These are phyloP conservation scores for Aeoliscus strigatus DNA, from an alignment of 2,797 vertebrate species.

Conservation along the genomic window DNA sequence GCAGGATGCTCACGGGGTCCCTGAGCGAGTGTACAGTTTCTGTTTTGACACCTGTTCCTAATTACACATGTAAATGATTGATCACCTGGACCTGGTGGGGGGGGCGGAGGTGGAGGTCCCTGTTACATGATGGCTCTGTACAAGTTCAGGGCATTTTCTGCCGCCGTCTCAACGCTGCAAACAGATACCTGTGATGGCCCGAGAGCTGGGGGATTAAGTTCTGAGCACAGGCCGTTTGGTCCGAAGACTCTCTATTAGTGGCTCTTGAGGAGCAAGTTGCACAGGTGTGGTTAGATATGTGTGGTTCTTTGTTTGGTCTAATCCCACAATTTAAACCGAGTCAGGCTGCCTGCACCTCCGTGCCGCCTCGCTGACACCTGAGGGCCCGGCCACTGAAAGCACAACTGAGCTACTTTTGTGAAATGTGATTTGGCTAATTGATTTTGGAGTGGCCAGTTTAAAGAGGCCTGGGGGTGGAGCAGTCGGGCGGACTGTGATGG, in stretches of 20 bases:
- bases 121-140: constrained; percentile 54
- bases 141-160: constrained; percentile 46
- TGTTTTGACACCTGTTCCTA: constrained; percentile 80
- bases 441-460: constrained; percentile 72
- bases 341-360: constrained; percentile 57
- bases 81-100: constrained; percentile 68
- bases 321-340: constrained; percentile 67
- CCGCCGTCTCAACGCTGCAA: constrained; percentile 55
- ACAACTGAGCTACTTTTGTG: constrained; percentile 71
- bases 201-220: constrained; percentile 72
- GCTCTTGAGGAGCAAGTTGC: constrained; percentile 60
- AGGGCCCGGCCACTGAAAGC: constrained; percentile 64
- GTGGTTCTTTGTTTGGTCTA: constrained; percentile 74
- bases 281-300: constrained; percentile 73
- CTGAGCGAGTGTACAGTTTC: constrained; percentile 71
- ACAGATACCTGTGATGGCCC: constrained; percentile 64
- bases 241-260: constrained; percentile 61
- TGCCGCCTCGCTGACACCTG: constrained; percentile 64
- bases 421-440: constrained; percentile 82
- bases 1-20: constrained; percentile 50
- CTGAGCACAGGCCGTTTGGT: constrained; percentile 71
- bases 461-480: constrained; percentile 40
- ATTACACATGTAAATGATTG: constrained; percentile 83
- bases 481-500: constrained; percentile 28
- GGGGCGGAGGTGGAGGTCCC: constrained; percentile 53